Base-by-base conservation (phyloP, 2,797 vertebrate species). In the Allobates femoralis region DNA sequence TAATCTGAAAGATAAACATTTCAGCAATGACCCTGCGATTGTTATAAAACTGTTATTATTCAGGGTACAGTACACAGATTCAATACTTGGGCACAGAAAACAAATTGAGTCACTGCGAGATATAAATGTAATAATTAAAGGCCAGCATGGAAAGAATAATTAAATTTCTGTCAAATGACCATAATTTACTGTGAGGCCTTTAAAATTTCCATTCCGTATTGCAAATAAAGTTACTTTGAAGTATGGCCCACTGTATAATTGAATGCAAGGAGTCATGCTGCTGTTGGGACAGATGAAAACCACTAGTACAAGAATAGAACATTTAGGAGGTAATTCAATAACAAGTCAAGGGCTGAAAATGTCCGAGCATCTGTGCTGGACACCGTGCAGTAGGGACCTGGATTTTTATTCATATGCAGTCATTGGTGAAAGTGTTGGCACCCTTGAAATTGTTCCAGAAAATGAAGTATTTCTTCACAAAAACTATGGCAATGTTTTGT, bases 151-250 rank as follows among this genome's bases (percentile, higher is more conserved):
- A 78, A 50, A 75, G 81, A 64, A 69, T 82, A 58, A 87, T 83
- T 69, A 46, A 16, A 87, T 83, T 83, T 87, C 62, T 83, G 64
- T 60, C 32, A 78, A 83, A 83, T 87, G 53, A 87, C 62, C 62
- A 71, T 83, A 51, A 87, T 87, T 87, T 87, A 46, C 79, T 82
- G 60, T n/a, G 79, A 82, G 62, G 60, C 34, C 80, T 71, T 28
- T 51, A 18, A 87, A 83, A 71, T 83, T 83, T 87, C 80, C 85
- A 87, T 87, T 87, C 28, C 21, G 14, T 69, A 82, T 82, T 76
- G 34, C 41, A 76, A 81, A 76, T 74, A 26, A 60, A 77, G 79
- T 82, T 74, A 78, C 85, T 83, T 78, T 87, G 85, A 87, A 87
- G 85, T 58, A 86, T 78, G 60, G 50, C 50, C 80, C 60, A 82